Base-by-base conservation (phyloP, 2,888 invertebrate species). In the Leptopilina myrica region DNA sequence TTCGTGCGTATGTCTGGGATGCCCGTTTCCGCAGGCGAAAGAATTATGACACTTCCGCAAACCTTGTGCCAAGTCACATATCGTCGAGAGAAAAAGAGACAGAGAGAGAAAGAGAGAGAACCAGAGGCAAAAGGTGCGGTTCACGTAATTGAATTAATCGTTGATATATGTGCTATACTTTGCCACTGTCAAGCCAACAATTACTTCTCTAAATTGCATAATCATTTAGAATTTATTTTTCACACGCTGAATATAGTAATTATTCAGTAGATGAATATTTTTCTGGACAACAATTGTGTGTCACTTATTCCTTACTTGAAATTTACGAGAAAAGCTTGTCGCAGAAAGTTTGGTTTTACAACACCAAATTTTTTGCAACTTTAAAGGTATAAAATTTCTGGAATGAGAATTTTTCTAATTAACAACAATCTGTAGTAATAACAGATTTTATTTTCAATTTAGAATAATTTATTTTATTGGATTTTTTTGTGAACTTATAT, bases 1-100 rank as follows among this genome's bases (percentile, higher is more conserved):
- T 43, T 62, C 43, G 75, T 76, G 62, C 62, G 64, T 76, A 64
- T 46, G 43, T 62, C 14, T 43, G 62, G 33, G 33, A 64, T 59
- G 43, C 12, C 5, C 59, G 76, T 76, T 76, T 62, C 59, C 76
- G 76, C 64, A 66, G 62, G 69, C 76, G 62, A 78, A 79, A 79
- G 80, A 80, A 80, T 75, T 33, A 62, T 73, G 53, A 64, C 78
- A 76, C 73, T 84, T 84, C 82, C 83, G 81, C 81, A 77, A 80
- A 75, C 64, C 53, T 76, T 75, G 76, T 82, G 78, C 80, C 79
- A 83, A 80, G 15, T 65, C 65, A n/a, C 65, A 33, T 11, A 26
- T 66, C 40, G 43, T 43, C 43, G 43, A 8, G 43, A 8, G 43
- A 43, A 8, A 8, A 1, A 8, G 43, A 8, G 43, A 43, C n/a